Conservation (phyloP, 2,888 invertebrate species). For the Dryobotodes eremita region DNA sequence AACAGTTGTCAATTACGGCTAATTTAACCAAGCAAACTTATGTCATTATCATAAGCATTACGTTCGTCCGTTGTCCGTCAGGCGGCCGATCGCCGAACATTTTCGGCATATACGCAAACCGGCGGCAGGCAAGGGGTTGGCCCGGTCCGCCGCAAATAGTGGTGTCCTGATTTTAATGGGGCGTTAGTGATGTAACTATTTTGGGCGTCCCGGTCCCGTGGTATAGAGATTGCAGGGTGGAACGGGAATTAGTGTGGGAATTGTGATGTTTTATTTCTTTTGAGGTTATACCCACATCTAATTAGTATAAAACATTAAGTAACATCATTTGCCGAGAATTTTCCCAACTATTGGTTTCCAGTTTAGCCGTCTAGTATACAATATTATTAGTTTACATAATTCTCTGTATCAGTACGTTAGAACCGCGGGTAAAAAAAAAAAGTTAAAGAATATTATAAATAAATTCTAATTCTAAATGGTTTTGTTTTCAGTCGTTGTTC, state of each 20-base stretch:
- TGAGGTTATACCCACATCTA: background rate
- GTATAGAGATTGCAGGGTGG: no score
- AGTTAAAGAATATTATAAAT: no score
- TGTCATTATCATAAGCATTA: constrained; percentile 12
- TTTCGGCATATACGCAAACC: constrained; percentile 47
- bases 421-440: no score
- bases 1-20: constrained; percentile 34
- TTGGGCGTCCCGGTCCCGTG: constrained; percentile 3
- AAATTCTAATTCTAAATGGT: no score
- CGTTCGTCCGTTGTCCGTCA: constrained; percentile 5
- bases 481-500: background rate
- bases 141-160: constrained; percentile 55
- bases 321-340: background rate
- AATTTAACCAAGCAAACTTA: constrained; percentile 15
- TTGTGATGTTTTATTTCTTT: background rate
- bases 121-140: constrained; percentile 42
- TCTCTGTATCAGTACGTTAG: background rate
- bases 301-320: background rate
- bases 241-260: constrained; percentile 13
- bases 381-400: background rate
- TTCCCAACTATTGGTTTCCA: background rate
- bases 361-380: background rate
- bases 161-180: constrained; percentile 63
- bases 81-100: constrained; percentile 23
- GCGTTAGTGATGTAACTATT: constrained; percentile 61